These are phyloP conservation scores for Dolomedes plantarius DNA, from an alignment of 2,888 invertebrate genomes.

Conservation along the genomic window DNA sequence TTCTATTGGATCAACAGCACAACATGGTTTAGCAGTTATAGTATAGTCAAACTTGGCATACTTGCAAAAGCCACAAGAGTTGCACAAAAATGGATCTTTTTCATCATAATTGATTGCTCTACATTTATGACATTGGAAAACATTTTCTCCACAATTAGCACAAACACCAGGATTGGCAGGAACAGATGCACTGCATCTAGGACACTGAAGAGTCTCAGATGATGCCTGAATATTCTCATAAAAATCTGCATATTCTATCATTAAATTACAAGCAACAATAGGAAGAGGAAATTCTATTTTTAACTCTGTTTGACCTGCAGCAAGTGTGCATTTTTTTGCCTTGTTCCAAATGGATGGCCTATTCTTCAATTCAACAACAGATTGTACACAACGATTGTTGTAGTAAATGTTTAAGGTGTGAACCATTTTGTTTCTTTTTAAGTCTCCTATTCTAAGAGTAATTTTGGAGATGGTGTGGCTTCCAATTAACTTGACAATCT, in stretches of 20 bases:
- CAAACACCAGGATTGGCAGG: slow-evolving; percentile 98
- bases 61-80: slow-evolving; percentile 99
- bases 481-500: slow-evolving; percentile 96
- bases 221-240: slow-evolving; percentile 96
- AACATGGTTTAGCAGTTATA: slow-evolving; percentile 91
- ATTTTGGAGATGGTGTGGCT: slow-evolving; percentile 97
- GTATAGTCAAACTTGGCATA: slow-evolving; percentile 99
- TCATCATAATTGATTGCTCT: slow-evolving; percentile 99
- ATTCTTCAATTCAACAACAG: slow-evolving; percentile 97
- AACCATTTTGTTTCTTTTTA: slow-evolving; percentile 98
- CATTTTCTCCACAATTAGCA: slow-evolving; percentile 97
- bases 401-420: slow-evolving; percentile 96
- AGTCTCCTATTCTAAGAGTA: slow-evolving; percentile 92
- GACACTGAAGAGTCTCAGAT: slow-evolving; percentile 95
- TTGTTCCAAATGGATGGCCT: slow-evolving; percentile 98
- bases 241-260: slow-evolving; percentile 98
- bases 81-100: slow-evolving; percentile 98
- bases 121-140: slow-evolving; percentile 99
- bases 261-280: slow-evolving; percentile 97
- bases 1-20: slow-evolving; percentile 97
- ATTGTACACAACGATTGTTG: slow-evolving; percentile 94
- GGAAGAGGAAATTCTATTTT: slow-evolving; percentile 98
- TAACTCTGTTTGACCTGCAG: slow-evolving; percentile 94
- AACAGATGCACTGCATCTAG: slow-evolving; percentile 96
- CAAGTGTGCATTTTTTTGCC: slow-evolving; percentile 92